A percentile compares a stretch with the other conserved stretches of the same genome.
These are phyloP conservation scores for Struthidea cinerea DNA, from an alignment of 2,113 vertebrate genomes.

Conservation along the genomic window DNA sequence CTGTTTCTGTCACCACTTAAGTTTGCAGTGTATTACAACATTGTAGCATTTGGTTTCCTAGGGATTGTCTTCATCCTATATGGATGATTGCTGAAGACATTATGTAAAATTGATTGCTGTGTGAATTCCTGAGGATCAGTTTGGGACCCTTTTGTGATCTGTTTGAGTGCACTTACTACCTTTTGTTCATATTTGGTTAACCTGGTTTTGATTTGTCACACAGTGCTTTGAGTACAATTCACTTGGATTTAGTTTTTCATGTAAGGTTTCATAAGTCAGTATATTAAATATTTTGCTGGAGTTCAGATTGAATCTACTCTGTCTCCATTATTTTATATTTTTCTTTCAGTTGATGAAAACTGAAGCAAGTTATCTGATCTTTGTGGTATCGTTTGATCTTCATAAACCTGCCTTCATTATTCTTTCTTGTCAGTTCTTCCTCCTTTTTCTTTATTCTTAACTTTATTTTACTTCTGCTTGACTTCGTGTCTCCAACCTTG, in stretches of 20 bases:
- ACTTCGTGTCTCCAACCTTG: background rate
- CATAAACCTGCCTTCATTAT: background rate
- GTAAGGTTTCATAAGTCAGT: slow-evolving; percentile 1
- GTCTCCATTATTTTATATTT: background rate
- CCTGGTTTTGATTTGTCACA: background rate
- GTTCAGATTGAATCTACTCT: slow-evolving; percentile 15
- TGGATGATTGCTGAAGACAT: background rate
- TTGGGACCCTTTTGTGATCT: background rate
- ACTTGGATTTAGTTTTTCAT: background rate
- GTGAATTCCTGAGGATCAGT: background rate
- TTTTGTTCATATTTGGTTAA: background rate
- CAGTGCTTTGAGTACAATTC: background rate
- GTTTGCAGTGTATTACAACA: background rate
- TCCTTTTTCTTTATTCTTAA: background rate
- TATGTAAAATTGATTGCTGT: background rate
- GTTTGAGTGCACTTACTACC: background rate
- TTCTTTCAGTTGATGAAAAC: background rate
- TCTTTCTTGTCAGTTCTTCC: background rate
- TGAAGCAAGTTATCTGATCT: slow-evolving; percentile 14
- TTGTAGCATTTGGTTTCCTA: background rate
- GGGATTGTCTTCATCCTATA: background rate
- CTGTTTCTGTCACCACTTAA: background rate
- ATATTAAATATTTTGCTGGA: slow-evolving; percentile 18
- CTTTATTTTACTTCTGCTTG: background rate
- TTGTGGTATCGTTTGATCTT: background rate